Percentiles rank a stretch among this genome's conserved stretches.
Conservation (phyloP, 2,113 vertebrate species). For the Numida meleagris region DNA sequence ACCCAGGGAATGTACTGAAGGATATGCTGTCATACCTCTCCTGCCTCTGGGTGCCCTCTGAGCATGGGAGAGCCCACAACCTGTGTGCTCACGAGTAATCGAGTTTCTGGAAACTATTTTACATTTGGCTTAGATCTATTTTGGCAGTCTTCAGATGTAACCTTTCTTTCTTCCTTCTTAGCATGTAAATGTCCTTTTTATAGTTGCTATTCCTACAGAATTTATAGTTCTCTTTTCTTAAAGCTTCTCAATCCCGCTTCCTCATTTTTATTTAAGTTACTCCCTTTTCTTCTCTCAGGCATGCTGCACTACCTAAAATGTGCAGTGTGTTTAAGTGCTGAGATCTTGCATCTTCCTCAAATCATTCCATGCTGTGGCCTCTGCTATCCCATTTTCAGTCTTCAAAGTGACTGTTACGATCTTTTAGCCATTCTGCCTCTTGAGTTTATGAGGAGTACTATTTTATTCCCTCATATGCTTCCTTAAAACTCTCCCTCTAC, state of each 20-base stretch:
- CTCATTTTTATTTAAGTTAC: conserved; percentile 32
- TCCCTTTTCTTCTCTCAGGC: conserved; percentile 7
- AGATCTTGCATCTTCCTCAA: conserved; percentile 19
- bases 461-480: neutral
- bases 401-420: neutral
- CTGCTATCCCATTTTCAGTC: neutral
- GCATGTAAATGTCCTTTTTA: conserved; percentile 49
- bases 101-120: conserved; percentile 48
- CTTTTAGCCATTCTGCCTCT: neutral
- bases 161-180: conserved; percentile 59
- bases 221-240: conserved; percentile 61
- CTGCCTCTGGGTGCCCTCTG: neutral
- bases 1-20: neutral
- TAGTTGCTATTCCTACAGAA: conserved; percentile 40
- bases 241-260: conserved; percentile 45
- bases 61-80: neutral
- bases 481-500: conserved; percentile 16
- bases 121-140: conserved; percentile 47
- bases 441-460: neutral
- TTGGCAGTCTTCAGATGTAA: conserved; percentile 58
- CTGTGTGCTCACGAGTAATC: neutral
- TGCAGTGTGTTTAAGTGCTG: neutral
- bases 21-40: neutral
- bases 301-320: neutral
- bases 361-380: neutral